These are phyloP conservation scores for Stictonetta naevosa DNA, from an alignment of 2,113 vertebrate genomes.

Conservation along the genomic window DNA sequence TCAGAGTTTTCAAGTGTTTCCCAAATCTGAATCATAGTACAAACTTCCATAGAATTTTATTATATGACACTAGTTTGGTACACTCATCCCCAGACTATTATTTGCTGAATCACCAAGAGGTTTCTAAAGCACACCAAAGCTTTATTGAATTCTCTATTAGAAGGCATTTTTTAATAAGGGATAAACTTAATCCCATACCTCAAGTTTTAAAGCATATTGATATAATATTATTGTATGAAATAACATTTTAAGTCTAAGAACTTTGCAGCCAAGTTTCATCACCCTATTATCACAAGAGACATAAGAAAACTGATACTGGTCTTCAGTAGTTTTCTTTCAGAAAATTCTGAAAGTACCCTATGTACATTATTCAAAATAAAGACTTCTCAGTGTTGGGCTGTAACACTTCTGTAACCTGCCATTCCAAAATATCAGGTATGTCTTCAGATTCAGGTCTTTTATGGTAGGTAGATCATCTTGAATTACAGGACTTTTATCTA, in stretches of 20 bases:
- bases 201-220: constrained; percentile 16
- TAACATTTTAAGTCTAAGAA: constrained; percentile 11
- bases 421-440: background rate
- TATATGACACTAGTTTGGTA: background rate
- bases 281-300: background rate
- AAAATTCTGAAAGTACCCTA: background rate
- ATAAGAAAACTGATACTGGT: background rate
- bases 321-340: background rate
- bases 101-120: background rate
- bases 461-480: constrained; percentile 9
- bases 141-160: background rate
- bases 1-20: constrained; percentile 7
- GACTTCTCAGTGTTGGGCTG: background rate
- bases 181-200: background rate
- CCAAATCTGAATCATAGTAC: background rate
- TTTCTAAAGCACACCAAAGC: background rate
- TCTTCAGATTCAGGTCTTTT: constrained; percentile 28
- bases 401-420: constrained; percentile 21
- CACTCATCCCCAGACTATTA: background rate
- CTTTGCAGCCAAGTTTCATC: background rate
- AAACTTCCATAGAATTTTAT: background rate
- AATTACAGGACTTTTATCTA: constrained; percentile 31
- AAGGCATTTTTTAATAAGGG: background rate
- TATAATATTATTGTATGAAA: background rate
- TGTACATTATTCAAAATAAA: constrained; percentile 6